Evolutionary conservation across 2,797 vertebrate species (phyloP).

Genomic region (Perodicticus potto): DNA sequence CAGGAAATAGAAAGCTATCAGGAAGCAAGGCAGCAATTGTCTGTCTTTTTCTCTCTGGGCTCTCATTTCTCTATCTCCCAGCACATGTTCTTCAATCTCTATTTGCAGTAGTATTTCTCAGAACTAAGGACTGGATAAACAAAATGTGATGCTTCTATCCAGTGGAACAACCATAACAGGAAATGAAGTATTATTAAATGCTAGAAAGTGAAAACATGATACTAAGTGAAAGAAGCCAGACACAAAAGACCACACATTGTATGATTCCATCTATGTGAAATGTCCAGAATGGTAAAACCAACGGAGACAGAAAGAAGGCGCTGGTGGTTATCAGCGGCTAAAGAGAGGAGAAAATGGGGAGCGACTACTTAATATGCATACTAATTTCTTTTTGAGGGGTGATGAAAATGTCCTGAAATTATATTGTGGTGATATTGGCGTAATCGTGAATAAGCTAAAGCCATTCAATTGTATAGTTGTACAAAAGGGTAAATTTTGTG

Average conservation of each 20-base stretch:
- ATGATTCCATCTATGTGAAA: not conserved
- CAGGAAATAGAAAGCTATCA: conserved; percentile 31
- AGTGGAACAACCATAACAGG: conserved; percentile 12
- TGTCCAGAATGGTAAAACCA: not conserved
- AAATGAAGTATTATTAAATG: not conserved
- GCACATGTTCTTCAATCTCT: not conserved
- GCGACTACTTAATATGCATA: not conserved
- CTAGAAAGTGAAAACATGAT: not conserved
- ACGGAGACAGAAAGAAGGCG: not conserved
- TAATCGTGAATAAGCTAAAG: not conserved
- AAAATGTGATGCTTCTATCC: not conserved
- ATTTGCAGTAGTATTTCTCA: not conserved
- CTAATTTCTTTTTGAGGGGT: not conserved
- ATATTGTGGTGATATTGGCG: not conserved
- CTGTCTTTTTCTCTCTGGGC: conserved; percentile 18
- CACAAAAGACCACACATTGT: not conserved
- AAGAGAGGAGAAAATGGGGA: not conserved
- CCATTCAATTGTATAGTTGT: not conserved
- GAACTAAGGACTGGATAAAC: conserved; percentile 27
- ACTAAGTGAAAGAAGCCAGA: not conserved
- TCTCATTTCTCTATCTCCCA: not conserved
- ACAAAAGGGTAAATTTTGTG: conserved; percentile 9
- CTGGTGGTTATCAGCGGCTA: not conserved
- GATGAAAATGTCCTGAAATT: conserved; percentile 49
- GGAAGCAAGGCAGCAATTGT: not conserved